Percentiles rank a stretch among this genome's conserved stretches.
phyloP scores from a whole-genome alignment of 2,113 vertebrate genomes.

The Archocentrus centrarchus region DNA sequence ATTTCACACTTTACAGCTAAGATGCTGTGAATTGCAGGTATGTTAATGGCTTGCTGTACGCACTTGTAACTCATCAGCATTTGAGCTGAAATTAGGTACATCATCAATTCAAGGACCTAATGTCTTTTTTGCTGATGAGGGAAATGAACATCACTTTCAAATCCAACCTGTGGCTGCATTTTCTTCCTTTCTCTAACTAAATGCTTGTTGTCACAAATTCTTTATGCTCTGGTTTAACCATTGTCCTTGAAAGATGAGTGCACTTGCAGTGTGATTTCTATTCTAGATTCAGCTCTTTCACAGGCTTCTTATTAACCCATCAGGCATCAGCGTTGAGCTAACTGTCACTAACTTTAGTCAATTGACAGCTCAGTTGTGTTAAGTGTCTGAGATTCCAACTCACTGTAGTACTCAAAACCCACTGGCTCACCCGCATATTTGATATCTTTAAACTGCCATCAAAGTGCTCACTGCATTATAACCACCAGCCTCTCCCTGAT shows the following conservation, averaged over 20 bases:
- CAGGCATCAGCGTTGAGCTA: constrained; percentile 32
- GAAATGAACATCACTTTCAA: constrained; percentile 13
- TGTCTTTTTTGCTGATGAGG: constrained; percentile 15
- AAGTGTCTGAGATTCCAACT: constrained; percentile 31
- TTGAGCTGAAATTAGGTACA: constrained; percentile 1
- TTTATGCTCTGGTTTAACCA: neutral
- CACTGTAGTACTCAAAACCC: constrained; percentile 3
- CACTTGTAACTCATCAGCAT: constrained; percentile 7
- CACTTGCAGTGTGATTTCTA: neutral
- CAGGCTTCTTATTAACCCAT: constrained; percentile 30
- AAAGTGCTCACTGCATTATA: constrained; percentile 44
- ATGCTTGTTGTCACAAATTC: neutral
- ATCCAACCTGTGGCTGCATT: neutral
- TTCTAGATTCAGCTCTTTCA: neutral
- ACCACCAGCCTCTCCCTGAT: constrained; percentile 19
- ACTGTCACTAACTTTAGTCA: constrained; percentile 27
- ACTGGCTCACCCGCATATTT: neutral
- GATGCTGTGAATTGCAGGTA: constrained; percentile 6
- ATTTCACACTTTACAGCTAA: neutral
- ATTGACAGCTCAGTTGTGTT: constrained; percentile 34
- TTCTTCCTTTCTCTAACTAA: neutral
- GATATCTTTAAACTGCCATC: constrained; percentile 42
- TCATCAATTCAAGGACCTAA: constrained; percentile 26
- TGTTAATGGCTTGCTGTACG: constrained; percentile 7
- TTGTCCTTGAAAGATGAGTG: constrained; percentile 5